phyloP scores from a whole-genome alignment of 2,888 invertebrate genomes.

The Scaptomyza cyrtandrae region DNA sequence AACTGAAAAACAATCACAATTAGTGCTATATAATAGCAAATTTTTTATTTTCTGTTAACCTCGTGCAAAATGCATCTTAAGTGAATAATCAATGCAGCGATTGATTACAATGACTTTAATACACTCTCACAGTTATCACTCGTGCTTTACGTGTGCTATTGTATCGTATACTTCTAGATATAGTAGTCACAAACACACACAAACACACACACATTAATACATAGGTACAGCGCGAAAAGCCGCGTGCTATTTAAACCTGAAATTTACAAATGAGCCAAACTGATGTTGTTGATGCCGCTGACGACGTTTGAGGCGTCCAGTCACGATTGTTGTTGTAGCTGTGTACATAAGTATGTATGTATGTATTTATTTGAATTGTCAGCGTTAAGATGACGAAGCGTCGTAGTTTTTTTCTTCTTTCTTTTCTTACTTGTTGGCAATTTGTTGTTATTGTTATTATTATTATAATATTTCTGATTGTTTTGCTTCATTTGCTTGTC shows the following conservation, averaged over 20 bases:
- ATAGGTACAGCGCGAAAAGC: conserved; percentile 13
- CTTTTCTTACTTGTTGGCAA: conserved; percentile 40
- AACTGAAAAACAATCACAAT: background rate
- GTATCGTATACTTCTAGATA: background rate
- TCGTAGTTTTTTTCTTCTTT: conserved; percentile 33
- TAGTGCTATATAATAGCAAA: background rate
- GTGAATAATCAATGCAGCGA: background rate
- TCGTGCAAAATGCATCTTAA: background rate
- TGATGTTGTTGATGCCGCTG: conserved; percentile 16
- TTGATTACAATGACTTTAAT: conserved; percentile 7
- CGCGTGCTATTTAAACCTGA: conserved; percentile 71
- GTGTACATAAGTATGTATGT: conserved; percentile 11
- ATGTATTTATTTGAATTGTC: conserved; percentile 18
- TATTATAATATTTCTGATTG: conserved; percentile 45
- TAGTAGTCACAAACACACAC: conserved; percentile 4
- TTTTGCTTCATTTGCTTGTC: conserved; percentile 47
- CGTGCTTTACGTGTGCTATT: conserved; percentile 27
- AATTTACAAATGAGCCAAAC: conserved; percentile 56
- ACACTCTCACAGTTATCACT: conserved; percentile 10
- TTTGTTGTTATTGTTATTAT: conserved; percentile 46
- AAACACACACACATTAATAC: background rate
- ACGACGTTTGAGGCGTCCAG: conserved; percentile 44
- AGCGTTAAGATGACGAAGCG: conserved; percentile 66
- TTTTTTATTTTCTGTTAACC: background rate
- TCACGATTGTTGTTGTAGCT: conserved; percentile 51